phyloP scores from a whole-genome alignment of 2,797 vertebrate species.

The Pipistrellus pygmaeus region DNA sequence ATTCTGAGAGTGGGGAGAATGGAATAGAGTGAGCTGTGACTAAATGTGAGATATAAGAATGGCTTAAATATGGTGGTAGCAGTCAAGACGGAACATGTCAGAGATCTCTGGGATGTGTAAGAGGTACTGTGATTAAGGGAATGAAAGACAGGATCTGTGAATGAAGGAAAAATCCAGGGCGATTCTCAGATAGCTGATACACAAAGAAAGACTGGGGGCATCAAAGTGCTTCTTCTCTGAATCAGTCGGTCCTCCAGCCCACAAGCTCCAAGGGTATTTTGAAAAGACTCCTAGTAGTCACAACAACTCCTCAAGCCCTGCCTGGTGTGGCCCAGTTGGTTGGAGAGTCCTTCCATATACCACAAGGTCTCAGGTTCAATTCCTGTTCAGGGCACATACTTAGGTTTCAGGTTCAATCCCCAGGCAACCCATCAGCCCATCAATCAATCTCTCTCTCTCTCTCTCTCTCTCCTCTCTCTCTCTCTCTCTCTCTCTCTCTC shows the following conservation, averaged over 20 bases:
- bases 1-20: constrained; percentile 6
- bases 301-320: not conserved
- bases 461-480: too few species aligned
- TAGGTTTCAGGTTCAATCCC: too few species aligned
- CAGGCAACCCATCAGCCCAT: too few species aligned
- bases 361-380: too few species aligned
- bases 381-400: too few species aligned
- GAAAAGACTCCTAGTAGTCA: not conserved
- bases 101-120: not conserved
- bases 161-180: not conserved
- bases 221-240: not conserved
- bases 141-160: not conserved
- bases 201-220: not conserved
- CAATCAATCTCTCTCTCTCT: too few species aligned
- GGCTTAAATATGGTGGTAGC: not conserved
- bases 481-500: too few species aligned
- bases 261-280: not conserved
- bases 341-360: too few species aligned
- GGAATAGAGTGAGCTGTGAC: not conserved
- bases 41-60: not conserved
- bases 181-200: not conserved
- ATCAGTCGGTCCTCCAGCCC: not conserved
- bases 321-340: too few species aligned
- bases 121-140: not conserved
- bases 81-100: not conserved